Conservation (phyloP, 2,113 vertebrate species). For the Neomonachus schauinslandi region DNA sequence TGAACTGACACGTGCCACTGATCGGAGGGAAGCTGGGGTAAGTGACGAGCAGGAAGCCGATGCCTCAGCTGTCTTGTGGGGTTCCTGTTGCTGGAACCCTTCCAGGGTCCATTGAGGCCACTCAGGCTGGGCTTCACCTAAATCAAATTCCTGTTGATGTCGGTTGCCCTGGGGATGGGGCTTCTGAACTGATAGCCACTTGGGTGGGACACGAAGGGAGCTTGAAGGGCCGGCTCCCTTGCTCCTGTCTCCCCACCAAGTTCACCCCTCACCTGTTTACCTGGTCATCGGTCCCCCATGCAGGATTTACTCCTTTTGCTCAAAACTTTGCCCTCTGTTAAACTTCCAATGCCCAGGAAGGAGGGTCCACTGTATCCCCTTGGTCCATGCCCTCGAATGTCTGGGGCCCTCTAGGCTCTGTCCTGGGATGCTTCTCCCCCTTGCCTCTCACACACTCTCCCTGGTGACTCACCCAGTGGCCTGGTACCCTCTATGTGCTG, state of each 20-base stretch:
- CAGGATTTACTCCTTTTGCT: not conserved
- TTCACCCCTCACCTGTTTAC: not conserved
- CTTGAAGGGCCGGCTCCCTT: too few relatives aligned
- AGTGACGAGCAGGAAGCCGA: not conserved
- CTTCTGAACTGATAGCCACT: not conserved
- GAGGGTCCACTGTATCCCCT: rapidly evolving
- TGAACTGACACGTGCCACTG: rapidly evolving
- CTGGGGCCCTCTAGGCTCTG: not conserved
- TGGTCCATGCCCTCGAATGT: not conserved
- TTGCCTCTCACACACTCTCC: not conserved
- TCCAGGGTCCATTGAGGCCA: not conserved
- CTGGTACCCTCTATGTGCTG: not conserved
- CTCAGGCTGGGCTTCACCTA: too few relatives aligned
- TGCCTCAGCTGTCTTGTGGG: not conserved
- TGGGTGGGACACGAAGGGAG: not conserved
- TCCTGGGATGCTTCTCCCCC: not conserved
- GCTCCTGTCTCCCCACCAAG: not conserved
- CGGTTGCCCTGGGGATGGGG: not conserved
- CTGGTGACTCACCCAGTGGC: not conserved
- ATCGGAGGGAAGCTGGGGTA: rapidly evolving
- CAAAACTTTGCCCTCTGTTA: not conserved
- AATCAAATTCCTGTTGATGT: not conserved
- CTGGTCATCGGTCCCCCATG: rapidly evolving
- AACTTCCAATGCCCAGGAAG: not conserved
- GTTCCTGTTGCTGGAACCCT: not conserved